Conservation (phyloP, 2,113 vertebrate species). For the Hemiscyllium ocellatum region DNA sequence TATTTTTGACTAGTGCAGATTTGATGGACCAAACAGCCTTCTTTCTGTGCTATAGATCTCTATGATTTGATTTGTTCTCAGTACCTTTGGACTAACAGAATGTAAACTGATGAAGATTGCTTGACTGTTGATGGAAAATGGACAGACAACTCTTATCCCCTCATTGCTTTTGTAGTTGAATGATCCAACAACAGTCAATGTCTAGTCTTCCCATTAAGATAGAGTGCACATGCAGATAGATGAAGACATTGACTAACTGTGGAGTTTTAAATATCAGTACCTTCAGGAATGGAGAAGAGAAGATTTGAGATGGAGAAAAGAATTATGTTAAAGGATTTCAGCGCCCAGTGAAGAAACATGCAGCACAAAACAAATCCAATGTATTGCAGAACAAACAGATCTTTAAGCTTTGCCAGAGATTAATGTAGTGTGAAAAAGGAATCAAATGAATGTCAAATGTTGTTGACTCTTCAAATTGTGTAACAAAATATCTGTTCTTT, state of each 20-base stretch:
- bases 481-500: conserved; percentile 59
- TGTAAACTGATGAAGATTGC: not conserved
- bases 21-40: too few relatives aligned
- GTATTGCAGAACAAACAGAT: conserved; percentile 10
- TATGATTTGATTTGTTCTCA: too few relatives aligned
- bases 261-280: not conserved
- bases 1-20: too few relatives aligned
- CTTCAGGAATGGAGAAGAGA: not conserved
- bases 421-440: conserved; percentile 69
- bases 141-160: not conserved
- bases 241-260: not conserved
- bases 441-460: conserved; percentile 61
- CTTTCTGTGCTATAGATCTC: too few relatives aligned
- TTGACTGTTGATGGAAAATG: not conserved
- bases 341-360: not conserved
- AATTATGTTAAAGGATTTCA: not conserved
- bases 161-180: not conserved
- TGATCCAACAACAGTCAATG: not conserved
- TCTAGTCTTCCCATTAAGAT: not conserved
- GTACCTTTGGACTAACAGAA: not conserved
- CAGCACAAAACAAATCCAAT: not conserved
- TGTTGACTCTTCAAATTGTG: conserved; percentile 57
- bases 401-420: conserved; percentile 49
- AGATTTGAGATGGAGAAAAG: not conserved
- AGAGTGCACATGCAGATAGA: not conserved